These are phyloP conservation scores for Pachypeltis micranthus DNA, from an alignment of 1,140 invertebrate species.

Conservation along the genomic window DNA sequence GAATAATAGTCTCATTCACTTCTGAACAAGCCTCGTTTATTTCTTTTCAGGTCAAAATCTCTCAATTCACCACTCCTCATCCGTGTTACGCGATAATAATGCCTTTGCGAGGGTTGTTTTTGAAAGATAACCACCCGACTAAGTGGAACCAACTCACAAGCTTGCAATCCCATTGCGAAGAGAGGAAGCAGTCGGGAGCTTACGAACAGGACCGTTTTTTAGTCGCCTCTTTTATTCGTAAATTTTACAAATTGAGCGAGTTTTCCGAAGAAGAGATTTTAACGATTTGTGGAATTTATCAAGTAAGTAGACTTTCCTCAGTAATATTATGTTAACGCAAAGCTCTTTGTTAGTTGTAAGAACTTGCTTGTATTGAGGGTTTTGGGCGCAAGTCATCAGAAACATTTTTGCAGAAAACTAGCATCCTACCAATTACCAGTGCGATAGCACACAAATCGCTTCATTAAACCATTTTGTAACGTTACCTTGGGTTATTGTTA, in stretches of 20 bases:
- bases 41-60: conserved; percentile 49
- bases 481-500: too few species aligned
- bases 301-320: too few species aligned
- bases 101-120: conserved; percentile 52
- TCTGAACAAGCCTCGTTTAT: too few species aligned
- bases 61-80: conserved; percentile 48
- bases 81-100: conserved; percentile 61
- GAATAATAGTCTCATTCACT: too few species aligned
- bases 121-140: conserved; percentile 44
- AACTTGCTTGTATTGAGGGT: too few species aligned
- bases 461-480: too few species aligned
- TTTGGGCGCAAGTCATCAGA: too few species aligned
- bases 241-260: conserved; percentile 51
- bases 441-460: too few species aligned
- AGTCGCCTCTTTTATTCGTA: conserved; percentile 46
- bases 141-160: conserved; percentile 46
- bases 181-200: conserved; percentile 40
- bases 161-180: conserved; percentile 49
- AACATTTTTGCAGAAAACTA: too few species aligned
- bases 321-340: too few species aligned
- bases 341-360: too few species aligned
- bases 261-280: conserved; percentile 58
- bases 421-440: too few species aligned
- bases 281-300: conserved; percentile 56
- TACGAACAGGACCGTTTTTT: conserved; percentile 49